Percentiles rank a stretch among this genome's conserved stretches.
These are phyloP conservation scores for Cygnus atratus DNA, from an alignment of 2,113 vertebrate species.

Conservation along the genomic window DNA sequence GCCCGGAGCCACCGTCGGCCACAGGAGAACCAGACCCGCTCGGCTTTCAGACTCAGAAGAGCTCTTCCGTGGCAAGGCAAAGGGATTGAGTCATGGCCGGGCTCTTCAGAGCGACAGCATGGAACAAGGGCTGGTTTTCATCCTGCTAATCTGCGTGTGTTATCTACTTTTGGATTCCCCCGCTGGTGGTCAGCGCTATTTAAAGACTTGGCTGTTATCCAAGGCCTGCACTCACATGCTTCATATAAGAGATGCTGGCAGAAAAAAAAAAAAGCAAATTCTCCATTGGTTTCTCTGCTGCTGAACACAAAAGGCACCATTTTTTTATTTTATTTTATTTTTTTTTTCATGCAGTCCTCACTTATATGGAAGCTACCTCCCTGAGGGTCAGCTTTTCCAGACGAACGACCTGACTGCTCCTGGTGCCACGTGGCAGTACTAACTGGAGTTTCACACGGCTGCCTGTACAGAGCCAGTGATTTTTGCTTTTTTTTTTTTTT, in stretches of 20 bases:
- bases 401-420: neutral
- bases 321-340: neutral
- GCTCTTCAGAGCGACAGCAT: neutral
- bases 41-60: neutral
- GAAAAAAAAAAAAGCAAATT: neutral
- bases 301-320: neutral
- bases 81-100: neutral
- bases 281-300: neutral
- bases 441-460: neutral
- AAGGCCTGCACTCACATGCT: neutral
- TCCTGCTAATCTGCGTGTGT: neutral
- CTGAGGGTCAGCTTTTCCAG: neutral
- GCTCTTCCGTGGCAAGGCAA: neutral
- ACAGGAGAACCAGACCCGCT: neutral
- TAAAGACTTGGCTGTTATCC: neutral
- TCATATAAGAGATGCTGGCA: neutral
- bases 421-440: neutral
- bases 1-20: fast-evolving
- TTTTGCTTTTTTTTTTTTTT: too few species aligned
- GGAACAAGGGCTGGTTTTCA: neutral
- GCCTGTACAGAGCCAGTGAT: too few species aligned
- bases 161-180: neutral
- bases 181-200: neutral
- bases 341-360: neutral
- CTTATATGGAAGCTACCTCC: neutral